Evolutionary conservation across 1,140 invertebrate species (phyloP).

Genomic region (Zophobas morio): DNA sequence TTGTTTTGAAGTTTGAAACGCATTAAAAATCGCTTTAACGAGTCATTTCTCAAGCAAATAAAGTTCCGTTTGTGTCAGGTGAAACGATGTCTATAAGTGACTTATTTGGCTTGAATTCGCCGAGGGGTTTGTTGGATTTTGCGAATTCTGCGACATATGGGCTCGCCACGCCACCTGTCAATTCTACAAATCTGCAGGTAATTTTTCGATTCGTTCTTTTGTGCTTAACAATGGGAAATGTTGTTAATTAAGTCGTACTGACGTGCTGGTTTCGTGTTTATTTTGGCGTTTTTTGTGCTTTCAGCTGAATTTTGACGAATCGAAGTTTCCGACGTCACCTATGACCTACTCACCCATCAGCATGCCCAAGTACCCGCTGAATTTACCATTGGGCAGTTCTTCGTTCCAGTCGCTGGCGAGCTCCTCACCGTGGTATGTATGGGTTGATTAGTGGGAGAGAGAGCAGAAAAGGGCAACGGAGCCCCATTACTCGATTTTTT

Average conservation of each 20-base stretch:
- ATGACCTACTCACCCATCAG: conserved; percentile 47
- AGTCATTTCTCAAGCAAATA: conserved; percentile 7
- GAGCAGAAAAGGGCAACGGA: too few relatives aligned
- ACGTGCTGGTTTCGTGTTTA: conserved; percentile 35
- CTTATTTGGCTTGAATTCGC: conserved; percentile 70
- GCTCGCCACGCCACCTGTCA: conserved; percentile 62
- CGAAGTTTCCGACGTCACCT: conserved; percentile 49
- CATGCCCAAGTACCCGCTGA: conserved; percentile 55
- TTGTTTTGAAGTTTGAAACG: conserved; percentile 40
- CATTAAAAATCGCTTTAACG: conserved; percentile 30
- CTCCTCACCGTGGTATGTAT: conserved; percentile 61
- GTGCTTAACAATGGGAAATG: background rate
- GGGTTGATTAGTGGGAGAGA: background rate
- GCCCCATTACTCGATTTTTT: too few relatives aligned
- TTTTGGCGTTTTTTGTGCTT: background rate
- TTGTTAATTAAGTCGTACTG: too few relatives aligned
- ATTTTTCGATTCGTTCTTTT: conserved; percentile 3
- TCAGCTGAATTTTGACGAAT: conserved; percentile 59
- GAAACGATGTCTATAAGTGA: conserved; percentile 70
- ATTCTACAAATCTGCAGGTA: conserved; percentile 64
- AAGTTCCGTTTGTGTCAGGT: conserved; percentile 51
- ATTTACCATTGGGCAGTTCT: conserved; percentile 57
- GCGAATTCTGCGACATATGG: conserved; percentile 53
- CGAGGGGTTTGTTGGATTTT: conserved; percentile 69
- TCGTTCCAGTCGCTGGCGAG: conserved; percentile 57